Percentiles rank a stretch among this genome's conserved stretches.
phyloP scores from a whole-genome alignment of 2,113 vertebrate genomes.

The Caranx ignobilis region DNA sequence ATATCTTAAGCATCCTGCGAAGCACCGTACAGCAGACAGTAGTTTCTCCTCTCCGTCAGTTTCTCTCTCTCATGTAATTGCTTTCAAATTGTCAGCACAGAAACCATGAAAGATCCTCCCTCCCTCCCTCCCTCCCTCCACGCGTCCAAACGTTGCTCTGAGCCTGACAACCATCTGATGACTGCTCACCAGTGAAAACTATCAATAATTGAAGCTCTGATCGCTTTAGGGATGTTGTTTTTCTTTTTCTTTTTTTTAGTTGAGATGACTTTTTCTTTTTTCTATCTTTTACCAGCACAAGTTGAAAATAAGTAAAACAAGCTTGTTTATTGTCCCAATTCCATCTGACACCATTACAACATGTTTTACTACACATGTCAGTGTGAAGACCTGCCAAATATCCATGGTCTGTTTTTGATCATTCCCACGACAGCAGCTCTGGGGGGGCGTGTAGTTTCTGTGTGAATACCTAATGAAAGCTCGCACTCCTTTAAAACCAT shows the following conservation, averaged over 20 bases:
- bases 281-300: neutral
- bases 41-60: constrained; percentile 21
- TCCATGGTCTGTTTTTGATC: constrained; percentile 47
- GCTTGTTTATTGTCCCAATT: constrained; percentile 58
- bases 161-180: constrained; percentile 63
- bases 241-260: constrained; percentile 35
- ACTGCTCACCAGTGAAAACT: constrained; percentile 41
- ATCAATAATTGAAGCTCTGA: constrained; percentile 73
- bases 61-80: constrained; percentile 52
- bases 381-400: constrained; percentile 25
- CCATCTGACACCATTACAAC: constrained; percentile 11
- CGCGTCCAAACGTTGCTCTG: constrained; percentile 43
- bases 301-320: constrained; percentile 35
- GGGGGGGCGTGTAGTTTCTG: neutral
- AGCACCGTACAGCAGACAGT: constrained; percentile 25
- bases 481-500: constrained; percentile 21
- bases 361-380: constrained; percentile 24
- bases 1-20: constrained; percentile 28
- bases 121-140: neutral
- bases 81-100: constrained; percentile 62
- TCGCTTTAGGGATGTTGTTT: constrained; percentile 55
- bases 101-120: constrained; percentile 36
- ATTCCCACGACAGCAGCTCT: neutral
- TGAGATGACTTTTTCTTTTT: constrained; percentile 35
- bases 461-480: constrained; percentile 52